These are phyloP conservation scores for Leuciscus idus DNA, from an alignment of 2,113 vertebrate species.

Conservation along the genomic window DNA sequence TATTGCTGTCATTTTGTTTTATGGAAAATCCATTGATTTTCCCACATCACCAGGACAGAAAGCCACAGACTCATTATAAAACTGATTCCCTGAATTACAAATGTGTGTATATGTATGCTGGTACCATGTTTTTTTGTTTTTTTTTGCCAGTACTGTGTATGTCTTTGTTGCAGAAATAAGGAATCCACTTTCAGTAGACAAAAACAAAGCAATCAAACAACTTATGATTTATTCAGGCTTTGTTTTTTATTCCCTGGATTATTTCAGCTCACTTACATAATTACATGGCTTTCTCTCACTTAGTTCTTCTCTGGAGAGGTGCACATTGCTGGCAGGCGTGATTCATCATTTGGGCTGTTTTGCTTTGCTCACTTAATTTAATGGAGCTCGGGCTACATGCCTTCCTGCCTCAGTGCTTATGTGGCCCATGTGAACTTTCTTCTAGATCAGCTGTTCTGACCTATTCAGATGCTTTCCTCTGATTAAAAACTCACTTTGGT, in stretches of 20 bases:
- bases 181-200: neutral
- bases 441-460: slow-evolving; percentile 16
- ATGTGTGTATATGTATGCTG: neutral
- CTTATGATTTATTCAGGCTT: slow-evolving; percentile 10
- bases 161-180: neutral
- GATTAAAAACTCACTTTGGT: slow-evolving; percentile 27
- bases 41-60: neutral
- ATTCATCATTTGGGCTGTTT: slow-evolving; percentile 36
- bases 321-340: slow-evolving; percentile 14
- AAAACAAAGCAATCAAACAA: neutral
- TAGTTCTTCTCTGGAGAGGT: slow-evolving; percentile 1
- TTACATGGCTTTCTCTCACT: slow-evolving; percentile 31
- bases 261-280: slow-evolving; percentile 31
- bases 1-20: slow-evolving; percentile 12
- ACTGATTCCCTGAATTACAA: neutral
- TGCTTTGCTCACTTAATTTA: slow-evolving; percentile 31
- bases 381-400: slow-evolving; percentile 26
- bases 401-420: slow-evolving; percentile 17
- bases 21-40: slow-evolving; percentile 35
- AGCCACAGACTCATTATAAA: neutral
- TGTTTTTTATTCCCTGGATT: slow-evolving; percentile 27
- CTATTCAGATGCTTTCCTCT: slow-evolving; percentile 2
- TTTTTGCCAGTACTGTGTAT: neutral
- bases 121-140: no score
- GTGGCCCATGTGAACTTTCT: slow-evolving; percentile 24